Evolutionary conservation across 2,888 invertebrate species (phyloP).

Genomic region (Nipponacmea schrenckii): DNA sequence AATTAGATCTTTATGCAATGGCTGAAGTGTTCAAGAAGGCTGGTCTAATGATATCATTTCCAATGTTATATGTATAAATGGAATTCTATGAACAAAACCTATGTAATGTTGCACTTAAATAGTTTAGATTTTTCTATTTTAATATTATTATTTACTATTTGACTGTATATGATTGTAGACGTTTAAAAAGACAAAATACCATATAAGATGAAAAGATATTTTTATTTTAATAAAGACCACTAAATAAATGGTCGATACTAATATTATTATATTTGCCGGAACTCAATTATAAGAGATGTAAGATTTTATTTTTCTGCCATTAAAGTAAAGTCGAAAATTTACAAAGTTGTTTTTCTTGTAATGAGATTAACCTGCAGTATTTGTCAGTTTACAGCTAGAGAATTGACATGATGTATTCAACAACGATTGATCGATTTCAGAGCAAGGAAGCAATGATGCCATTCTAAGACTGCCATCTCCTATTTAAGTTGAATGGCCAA

Average conservation of each 20-base stretch:
- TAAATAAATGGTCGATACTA: constrained; percentile 39
- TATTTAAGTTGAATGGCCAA: too few species aligned
- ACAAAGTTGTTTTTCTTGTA: too few species aligned
- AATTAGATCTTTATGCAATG: too few species aligned
- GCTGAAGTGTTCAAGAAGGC: too few species aligned
- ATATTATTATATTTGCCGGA: constrained; percentile 55
- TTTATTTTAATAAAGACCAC: constrained; percentile 48
- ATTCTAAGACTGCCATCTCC: too few species aligned
- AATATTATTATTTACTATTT: constrained; percentile 46
- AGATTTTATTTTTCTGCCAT: constrained; percentile 63
- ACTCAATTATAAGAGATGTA: constrained; percentile 53
- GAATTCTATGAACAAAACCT: constrained; percentile 26
- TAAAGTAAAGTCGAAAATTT: constrained; percentile 37
- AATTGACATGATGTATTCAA: too few species aligned
- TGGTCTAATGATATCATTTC: too few species aligned
- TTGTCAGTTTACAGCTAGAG: too few species aligned
- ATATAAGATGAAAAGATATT: constrained; percentile 36
- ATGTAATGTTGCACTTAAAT: constrained; percentile 43
- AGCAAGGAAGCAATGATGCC: too few species aligned
- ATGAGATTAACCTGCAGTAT: too few species aligned
- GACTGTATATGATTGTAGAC: constrained; percentile 29
- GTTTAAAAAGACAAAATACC: constrained; percentile 14
- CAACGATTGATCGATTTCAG: too few species aligned
- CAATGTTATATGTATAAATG: constrained; percentile 36
- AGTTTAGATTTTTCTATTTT: constrained; percentile 55